A percentile compares a stretch with the other conserved stretches of the same genome.
Conservation (phyloP, 2,797 vertebrate genomes). For the Paguma larvata region DNA sequence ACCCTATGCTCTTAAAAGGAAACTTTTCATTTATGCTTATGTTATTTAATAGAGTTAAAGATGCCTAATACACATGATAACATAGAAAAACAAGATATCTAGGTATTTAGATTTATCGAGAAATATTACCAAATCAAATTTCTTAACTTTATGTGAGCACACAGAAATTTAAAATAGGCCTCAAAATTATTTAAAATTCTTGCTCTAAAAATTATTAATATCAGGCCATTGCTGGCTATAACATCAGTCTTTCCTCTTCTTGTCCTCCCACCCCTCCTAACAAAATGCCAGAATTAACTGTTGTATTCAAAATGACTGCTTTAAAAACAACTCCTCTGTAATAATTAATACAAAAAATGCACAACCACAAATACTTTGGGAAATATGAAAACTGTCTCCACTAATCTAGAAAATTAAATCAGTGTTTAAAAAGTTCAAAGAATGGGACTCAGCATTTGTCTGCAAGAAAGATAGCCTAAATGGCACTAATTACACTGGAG, state of each 20-base stretch:
- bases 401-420: slow-evolving; percentile 45
- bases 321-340: slow-evolving; percentile 50
- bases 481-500: not conserved
- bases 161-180: slow-evolving; percentile 32
- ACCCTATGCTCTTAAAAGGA: slow-evolving; percentile 35
- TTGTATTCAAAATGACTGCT: not conserved
- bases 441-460: slow-evolving; percentile 37
- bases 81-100: slow-evolving; percentile 44
- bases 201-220: slow-evolving; percentile 56
- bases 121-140: slow-evolving; percentile 55
- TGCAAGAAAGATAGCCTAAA: slow-evolving; percentile 3
- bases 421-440: slow-evolving; percentile 42
- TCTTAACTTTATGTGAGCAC: slow-evolving; percentile 37
- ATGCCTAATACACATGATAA: slow-evolving; percentile 22
- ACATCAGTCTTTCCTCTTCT: slow-evolving; percentile 6
- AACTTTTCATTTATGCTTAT: slow-evolving; percentile 20
- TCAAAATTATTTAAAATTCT: slow-evolving; percentile 67
- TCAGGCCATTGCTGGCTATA: slow-evolving; percentile 40
- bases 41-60: slow-evolving; percentile 59
- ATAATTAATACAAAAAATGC: slow-evolving; percentile 50
- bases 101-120: slow-evolving; percentile 31
- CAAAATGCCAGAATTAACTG: not conserved
- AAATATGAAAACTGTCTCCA: slow-evolving; percentile 35
- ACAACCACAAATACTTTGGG: slow-evolving; percentile 33
- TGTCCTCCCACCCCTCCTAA: not conserved